Conservation (phyloP, 1,140 invertebrate genomes). For the Palaemon carinicauda region DNA sequence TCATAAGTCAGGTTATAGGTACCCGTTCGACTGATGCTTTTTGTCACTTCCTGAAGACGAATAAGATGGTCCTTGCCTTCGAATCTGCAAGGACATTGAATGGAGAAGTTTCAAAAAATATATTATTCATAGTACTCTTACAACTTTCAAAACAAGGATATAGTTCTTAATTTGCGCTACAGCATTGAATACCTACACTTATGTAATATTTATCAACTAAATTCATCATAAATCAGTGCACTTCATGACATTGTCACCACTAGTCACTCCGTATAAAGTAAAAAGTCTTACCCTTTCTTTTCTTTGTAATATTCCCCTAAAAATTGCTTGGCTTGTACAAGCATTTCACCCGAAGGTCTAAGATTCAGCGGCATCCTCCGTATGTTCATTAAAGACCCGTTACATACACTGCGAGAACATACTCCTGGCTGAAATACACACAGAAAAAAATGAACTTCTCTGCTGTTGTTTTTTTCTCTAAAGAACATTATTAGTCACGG, state of each 20-base stretch:
- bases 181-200: too few relatives aligned
- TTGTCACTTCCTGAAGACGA: slow-evolving; percentile 72
- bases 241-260: not conserved
- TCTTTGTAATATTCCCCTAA: slow-evolving; percentile 87
- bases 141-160: too few relatives aligned
- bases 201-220: too few relatives aligned
- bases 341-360: slow-evolving; percentile 73
- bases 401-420: not conserved
- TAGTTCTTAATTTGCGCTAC: too few relatives aligned
- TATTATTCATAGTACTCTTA: too few relatives aligned
- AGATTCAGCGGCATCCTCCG: slow-evolving; percentile 54
- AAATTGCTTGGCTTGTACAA: slow-evolving; percentile 83
- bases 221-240: too few relatives aligned
- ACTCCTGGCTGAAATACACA: not conserved
- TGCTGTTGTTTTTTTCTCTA: too few relatives aligned
- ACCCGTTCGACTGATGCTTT: slow-evolving; percentile 69
- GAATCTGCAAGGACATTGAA: slow-evolving; percentile 53
- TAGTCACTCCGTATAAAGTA: not conserved
- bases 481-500: not conserved
- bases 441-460: not conserved
- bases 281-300: slow-evolving; percentile 77
- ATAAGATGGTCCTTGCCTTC: slow-evolving; percentile 61
- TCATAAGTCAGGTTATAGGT: slow-evolving; percentile 92
- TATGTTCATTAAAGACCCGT: slow-evolving; percentile 23
- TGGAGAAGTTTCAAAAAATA: too few relatives aligned